A percentile compares a stretch with the other conserved stretches of the same genome.
phyloP scores from a whole-genome alignment of 2,113 vertebrate genomes.

The Apus apus region DNA sequence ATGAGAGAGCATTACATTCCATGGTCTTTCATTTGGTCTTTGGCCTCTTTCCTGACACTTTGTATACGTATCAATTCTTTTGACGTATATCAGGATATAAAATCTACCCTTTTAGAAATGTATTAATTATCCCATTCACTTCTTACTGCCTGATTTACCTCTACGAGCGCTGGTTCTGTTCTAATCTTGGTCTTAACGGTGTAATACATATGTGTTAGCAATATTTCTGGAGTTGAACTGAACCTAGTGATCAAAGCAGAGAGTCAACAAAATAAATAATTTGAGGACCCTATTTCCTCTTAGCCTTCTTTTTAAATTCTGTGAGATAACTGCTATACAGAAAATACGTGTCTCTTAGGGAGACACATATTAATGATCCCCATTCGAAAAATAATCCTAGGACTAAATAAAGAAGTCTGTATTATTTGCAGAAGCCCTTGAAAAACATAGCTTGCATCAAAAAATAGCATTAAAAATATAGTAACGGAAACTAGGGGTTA shows the following conservation, averaged over 20 bases:
- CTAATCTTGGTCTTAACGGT: background rate
- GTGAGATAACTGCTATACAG: background rate
- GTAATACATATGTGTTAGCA: background rate
- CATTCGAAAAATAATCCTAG: background rate
- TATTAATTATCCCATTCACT: background rate
- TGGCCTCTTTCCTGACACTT: background rate
- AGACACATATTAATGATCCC: background rate
- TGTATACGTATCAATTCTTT: background rate
- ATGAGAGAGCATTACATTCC: background rate
- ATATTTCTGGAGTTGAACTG: background rate
- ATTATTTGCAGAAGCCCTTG: background rate
- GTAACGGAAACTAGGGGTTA: background rate
- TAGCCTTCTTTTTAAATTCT: background rate
- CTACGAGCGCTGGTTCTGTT: background rate
- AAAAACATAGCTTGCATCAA: background rate
- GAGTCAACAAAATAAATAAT: background rate
- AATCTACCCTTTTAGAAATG: background rate
- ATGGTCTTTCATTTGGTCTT: background rate
- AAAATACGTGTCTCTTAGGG: background rate
- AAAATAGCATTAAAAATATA: background rate
- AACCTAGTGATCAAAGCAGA: background rate
- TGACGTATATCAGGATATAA: background rate
- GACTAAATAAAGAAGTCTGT: background rate
- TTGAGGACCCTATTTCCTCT: background rate
- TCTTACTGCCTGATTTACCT: accelerated